Evolutionary conservation across 2,888 invertebrate genomes (phyloP), one percentile per base, ranked within the genome.

Genomic region (Limenitis camilla): DNA sequence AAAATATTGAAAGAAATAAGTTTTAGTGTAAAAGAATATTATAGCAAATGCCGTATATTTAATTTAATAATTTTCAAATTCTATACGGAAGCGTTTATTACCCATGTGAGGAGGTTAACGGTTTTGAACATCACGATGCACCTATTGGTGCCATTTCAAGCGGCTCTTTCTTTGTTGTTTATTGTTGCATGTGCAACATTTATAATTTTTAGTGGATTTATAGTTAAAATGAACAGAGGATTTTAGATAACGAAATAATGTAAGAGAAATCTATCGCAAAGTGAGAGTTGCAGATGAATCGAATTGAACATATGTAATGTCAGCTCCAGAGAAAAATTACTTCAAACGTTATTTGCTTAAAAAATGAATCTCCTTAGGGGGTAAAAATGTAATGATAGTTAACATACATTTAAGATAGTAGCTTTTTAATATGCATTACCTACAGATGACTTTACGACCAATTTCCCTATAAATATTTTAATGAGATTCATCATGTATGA

Each of bases 51-150:
- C 30, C 6, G 9, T 36, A 5, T 8, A 36, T 30, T 38, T 41
- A 49, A 40, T 42, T 50, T 33, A 35, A 41, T 41, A 41, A 40
- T 36, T 50, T 50, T 52, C 40, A 44, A 52, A 63, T 61, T 59
- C 53, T 56, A 56, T 47, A 59, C 57, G 67, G 71, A 73, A 73
- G 67, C 61, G 60, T 61, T 65, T 62, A 60, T 54, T 55, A 43
- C 50, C 61, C 62, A 66, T 68, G 69, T 66, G 65, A 70, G 66
- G 55, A 54, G 61, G 71, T 72, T 70, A 74, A 75, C 74, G 70
- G 73, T 63, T 61, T 61, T 60, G 62, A 62, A 61, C 62, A 67
- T 69, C 69, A 74, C 68, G 68, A 67, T 60, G 63, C 60, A 61
- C 63, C 64, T 65, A 68, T 68, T 66, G 60, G 63, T 61, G 59